phyloP scores from a whole-genome alignment of 1,140 invertebrate genomes.

The Drosophila sturtevanti region DNA sequence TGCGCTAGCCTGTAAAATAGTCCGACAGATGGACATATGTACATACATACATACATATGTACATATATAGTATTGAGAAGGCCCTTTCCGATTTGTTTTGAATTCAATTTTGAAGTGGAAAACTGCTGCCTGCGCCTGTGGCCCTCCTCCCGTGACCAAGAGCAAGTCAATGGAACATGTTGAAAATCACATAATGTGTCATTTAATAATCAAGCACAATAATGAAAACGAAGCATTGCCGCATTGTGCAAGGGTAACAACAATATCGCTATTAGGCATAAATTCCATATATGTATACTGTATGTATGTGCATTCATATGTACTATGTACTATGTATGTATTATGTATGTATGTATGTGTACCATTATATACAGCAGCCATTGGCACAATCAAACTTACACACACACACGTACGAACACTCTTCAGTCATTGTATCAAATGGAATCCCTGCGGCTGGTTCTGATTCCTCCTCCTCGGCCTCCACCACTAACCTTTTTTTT shows the following conservation, averaged over 20 bases:
- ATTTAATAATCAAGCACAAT: constrained; percentile 81
- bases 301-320: constrained; percentile 12
- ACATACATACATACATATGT: too few relatives aligned
- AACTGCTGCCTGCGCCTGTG: constrained; percentile 6
- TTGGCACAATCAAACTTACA: constrained; percentile 60
- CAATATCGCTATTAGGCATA: constrained; percentile 79
- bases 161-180: constrained; percentile 55
- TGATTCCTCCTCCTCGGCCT: neutral
- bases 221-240: constrained; percentile 53
- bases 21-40: constrained; percentile 25
- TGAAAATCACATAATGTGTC: constrained; percentile 81
- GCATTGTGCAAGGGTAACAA: constrained; percentile 48
- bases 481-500: constrained; percentile 21
- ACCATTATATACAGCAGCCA: constrained; percentile 53
- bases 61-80: too few relatives aligned
- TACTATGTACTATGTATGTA: constrained; percentile 32
- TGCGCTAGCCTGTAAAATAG: neutral
- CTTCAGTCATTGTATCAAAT: constrained; percentile 22
- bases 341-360: neutral
- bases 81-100: constrained; percentile 57
- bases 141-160: neutral
- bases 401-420: constrained; percentile 13
- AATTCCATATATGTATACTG: constrained; percentile 38
- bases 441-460: constrained; percentile 46
- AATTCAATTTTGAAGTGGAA: constrained; percentile 65